These are phyloP conservation scores for Trachelipus rathkii DNA, from an alignment of 1,140 invertebrate species.

Conservation along the genomic window DNA sequence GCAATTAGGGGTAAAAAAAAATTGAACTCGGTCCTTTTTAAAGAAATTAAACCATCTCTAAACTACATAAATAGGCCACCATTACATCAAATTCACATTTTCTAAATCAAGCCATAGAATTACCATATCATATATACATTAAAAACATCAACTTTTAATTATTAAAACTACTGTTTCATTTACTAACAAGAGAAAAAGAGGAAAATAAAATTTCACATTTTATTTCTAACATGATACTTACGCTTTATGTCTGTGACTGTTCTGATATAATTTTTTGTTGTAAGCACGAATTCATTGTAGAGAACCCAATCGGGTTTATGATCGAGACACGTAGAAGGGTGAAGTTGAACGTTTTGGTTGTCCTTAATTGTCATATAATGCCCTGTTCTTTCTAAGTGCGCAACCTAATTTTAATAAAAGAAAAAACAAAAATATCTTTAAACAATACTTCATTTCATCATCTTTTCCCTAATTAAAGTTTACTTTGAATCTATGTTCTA, in stretches of 20 bases:
- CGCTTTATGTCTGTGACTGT: constrained; percentile 99
- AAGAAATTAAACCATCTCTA: no score
- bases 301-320: constrained; percentile 99
- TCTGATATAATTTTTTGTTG: constrained; percentile 98
- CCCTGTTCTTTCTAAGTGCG: constrained; percentile 89
- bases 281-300: constrained; percentile 99
- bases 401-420: constrained; percentile 61
- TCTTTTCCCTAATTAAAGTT: no score
- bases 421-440: constrained; percentile 13
- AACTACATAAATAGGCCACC: no score
- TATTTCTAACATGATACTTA: constrained; percentile 63
- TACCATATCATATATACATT: no score
- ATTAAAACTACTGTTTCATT: neutral
- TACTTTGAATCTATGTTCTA: no score
- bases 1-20: no score
- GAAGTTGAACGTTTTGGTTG: constrained; percentile 96
- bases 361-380: constrained; percentile 99
- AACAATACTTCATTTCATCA: no score
- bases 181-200: no score
- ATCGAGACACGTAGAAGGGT: constrained; percentile 96
- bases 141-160: neutral
- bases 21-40: no score
- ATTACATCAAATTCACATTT: no score
- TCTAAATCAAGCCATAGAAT: no score
- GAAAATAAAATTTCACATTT: no score